phyloP scores from a whole-genome alignment of 92 coral and sea anemone species.

The Nematostella vectensis region DNA sequence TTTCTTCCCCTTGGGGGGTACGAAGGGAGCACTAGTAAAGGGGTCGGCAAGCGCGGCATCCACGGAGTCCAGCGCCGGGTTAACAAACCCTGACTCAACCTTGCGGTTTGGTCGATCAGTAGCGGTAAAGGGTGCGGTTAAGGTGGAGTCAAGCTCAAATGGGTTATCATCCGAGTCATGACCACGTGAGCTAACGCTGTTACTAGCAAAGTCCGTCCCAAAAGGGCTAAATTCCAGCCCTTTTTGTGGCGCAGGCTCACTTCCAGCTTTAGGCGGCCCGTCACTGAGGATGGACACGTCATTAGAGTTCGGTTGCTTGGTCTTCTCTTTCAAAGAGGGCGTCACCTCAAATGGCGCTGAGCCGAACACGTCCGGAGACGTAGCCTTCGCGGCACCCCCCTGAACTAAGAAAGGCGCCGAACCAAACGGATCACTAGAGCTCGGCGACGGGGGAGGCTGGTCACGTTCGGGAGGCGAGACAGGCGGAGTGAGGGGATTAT shows the following conservation, averaged over 20 bases:
- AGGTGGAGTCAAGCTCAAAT: constrained; percentile 9
- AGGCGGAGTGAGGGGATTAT: constrained; percentile 28
- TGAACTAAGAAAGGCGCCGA: constrained; percentile 53
- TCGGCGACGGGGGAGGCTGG: constrained; percentile 48
- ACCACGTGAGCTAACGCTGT: not conserved
- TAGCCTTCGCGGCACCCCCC: constrained; percentile 11
- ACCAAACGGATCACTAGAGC: constrained; percentile 67
- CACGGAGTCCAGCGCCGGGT: constrained; percentile 44
- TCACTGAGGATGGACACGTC: not conserved
- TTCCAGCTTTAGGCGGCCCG: not conserved
- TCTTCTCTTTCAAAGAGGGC: constrained; percentile 5
- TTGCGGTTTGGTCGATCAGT: not conserved
- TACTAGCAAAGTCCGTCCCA: constrained; percentile 1
- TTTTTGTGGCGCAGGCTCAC: not conserved
- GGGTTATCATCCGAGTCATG: constrained; percentile 16
- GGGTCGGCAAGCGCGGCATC: constrained; percentile 66
- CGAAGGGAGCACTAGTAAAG: constrained; percentile 70
- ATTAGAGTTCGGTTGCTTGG: not conserved
- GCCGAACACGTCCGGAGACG: constrained; percentile 59
- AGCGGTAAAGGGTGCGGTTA: not conserved
- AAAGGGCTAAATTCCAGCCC: constrained; percentile 15
- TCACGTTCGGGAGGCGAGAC: constrained; percentile 7
- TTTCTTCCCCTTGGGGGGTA: constrained; percentile 17
- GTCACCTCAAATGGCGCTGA: constrained; percentile 51
- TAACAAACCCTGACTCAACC: constrained; percentile 29